Conservation (phyloP, 2,888 invertebrate species). For the Argyresthia goedartella region DNA sequence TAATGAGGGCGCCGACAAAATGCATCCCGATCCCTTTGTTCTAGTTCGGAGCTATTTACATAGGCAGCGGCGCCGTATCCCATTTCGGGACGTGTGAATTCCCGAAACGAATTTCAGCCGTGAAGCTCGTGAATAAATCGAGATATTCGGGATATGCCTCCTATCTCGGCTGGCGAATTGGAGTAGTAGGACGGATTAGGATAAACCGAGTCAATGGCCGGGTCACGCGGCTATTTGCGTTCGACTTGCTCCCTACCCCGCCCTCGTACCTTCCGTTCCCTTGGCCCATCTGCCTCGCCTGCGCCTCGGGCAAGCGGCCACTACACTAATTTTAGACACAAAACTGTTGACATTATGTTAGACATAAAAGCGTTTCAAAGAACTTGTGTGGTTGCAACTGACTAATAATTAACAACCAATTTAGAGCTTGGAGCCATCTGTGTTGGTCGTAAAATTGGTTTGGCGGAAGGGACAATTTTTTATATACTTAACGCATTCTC, state of each 20-base stretch:
- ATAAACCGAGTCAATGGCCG: constrained; percentile 70
- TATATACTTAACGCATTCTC: too few species aligned
- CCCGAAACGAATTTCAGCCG: too few species aligned
- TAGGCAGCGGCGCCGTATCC: too few species aligned
- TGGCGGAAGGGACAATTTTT: too few species aligned
- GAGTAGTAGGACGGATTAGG: constrained; percentile 70
- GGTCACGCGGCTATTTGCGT: constrained; percentile 67
- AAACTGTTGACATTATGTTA: constrained; percentile 35
- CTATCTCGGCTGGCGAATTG: too few species aligned
- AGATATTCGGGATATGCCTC: too few species aligned
- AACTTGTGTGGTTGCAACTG: constrained; percentile 8
- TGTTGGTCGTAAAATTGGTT: neutral
- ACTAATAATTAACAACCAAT: constrained; percentile 6
- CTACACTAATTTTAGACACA: constrained; percentile 47
- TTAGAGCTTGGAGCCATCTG: constrained; percentile 1
- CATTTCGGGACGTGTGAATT: too few species aligned
- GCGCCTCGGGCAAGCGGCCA: constrained; percentile 28
- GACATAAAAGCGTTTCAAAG: constrained; percentile 27
- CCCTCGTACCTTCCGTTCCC: constrained; percentile 37
- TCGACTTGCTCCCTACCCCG: constrained; percentile 32
- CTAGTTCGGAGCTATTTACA: too few species aligned
- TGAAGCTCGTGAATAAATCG: too few species aligned
- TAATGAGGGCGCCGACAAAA: too few species aligned
- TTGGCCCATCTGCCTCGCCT: constrained; percentile 19
- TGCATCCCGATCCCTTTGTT: too few species aligned